Evolutionary conservation across 1,140 invertebrate species (phyloP).

Genomic region (Zaprionus vittiger): DNA sequence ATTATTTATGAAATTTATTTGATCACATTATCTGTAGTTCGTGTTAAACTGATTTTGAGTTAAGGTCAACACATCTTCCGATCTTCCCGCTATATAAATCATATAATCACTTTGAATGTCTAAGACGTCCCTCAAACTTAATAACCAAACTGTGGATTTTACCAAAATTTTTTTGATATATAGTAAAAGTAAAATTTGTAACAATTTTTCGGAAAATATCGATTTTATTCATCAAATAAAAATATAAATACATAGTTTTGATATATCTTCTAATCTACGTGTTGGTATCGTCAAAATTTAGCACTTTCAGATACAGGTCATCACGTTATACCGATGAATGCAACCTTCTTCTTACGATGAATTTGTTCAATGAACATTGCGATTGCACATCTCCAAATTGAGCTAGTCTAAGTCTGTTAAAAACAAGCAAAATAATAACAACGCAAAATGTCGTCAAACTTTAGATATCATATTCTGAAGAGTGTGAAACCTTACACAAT

Average conservation of each 20-base stretch:
- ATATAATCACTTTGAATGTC: constrained; percentile 7
- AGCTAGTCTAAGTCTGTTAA: constrained; percentile 12
- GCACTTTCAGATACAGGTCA: not conserved
- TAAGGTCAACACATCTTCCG: not conserved
- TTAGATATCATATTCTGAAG: constrained; percentile 65
- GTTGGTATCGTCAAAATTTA: not conserved
- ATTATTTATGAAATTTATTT: not conserved
- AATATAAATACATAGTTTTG: not conserved
- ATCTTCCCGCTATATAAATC: not conserved
- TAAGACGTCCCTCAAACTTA: constrained; percentile 1
- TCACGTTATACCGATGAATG: not conserved
- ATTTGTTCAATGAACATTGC: not conserved
- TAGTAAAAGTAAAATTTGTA: not conserved
- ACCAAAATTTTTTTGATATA: constrained; percentile 6
- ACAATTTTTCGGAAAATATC: not conserved
- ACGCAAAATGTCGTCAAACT: constrained; percentile 60
- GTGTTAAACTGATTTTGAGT: not conserved
- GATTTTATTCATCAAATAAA: not conserved
- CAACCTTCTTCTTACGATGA: constrained; percentile 11
- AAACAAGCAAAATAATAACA: not conserved
- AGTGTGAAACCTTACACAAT: constrained; percentile 59
- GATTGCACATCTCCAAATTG: constrained; percentile 22
- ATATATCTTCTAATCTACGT: not conserved
- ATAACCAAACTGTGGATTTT: constrained; percentile 1
- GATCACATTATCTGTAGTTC: not conserved